Evolutionary conservation across 2,888 invertebrate genomes (phyloP).

Genomic region (Caenorhabditis sulstoni): DNA sequence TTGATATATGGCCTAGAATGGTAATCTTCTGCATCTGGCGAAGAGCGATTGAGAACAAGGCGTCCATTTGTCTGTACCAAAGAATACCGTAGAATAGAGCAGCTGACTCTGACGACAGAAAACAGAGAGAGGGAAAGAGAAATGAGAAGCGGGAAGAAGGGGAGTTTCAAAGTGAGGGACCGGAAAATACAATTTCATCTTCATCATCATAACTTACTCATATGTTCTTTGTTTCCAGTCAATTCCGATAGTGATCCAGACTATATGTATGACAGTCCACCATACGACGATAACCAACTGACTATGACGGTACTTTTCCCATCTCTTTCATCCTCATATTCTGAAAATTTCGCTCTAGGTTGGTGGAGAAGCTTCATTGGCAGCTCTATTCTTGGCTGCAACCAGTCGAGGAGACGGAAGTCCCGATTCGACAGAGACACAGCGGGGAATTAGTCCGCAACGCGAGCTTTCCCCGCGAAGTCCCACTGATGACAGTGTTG

Average conservation of each 20-base stretch:
- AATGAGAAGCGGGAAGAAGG: background rate
- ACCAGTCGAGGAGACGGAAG: constrained; percentile 43
- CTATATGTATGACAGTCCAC: constrained; percentile 32
- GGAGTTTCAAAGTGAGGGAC: constrained; percentile 21
- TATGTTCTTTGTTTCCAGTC: constrained; percentile 45
- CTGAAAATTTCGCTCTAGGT: constrained; percentile 58
- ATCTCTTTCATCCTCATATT: constrained; percentile 6
- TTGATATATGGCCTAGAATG: constrained; percentile 31
- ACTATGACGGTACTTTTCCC: constrained; percentile 25
- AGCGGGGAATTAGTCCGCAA: constrained; percentile 24
- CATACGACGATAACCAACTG: constrained; percentile 7
- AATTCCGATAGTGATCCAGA: constrained; percentile 37
- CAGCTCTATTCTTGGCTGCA: constrained; percentile 50
- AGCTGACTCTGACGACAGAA: constrained; percentile 27
- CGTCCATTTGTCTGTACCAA: constrained; percentile 22
- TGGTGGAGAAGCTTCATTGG: constrained; percentile 67
- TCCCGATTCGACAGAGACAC: constrained; percentile 39
- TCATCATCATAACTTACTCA: background rate
- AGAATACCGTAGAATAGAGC: constrained; percentile 34
- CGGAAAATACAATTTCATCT: constrained; percentile 6
- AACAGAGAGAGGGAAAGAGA: no score
- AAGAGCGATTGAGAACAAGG: constrained; percentile 18
- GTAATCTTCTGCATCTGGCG: constrained; percentile 38
- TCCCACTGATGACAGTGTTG: constrained; percentile 17
- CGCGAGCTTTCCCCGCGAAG: constrained; percentile 35